These are phyloP conservation scores for Drosophila macrospina DNA, from an alignment of 2,888 invertebrate genomes.

Conservation along the genomic window DNA sequence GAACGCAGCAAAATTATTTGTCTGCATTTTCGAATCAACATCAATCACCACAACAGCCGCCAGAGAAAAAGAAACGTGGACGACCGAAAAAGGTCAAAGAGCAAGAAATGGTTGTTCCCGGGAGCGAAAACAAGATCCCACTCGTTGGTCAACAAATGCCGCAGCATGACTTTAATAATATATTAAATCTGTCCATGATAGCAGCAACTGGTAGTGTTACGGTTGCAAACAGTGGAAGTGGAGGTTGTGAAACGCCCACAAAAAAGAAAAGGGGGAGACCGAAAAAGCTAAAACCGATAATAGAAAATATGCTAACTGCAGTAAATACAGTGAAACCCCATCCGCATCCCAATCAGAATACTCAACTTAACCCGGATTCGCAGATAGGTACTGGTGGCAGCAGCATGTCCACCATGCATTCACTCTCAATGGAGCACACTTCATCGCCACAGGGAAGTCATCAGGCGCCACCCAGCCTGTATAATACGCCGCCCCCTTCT, in stretches of 20 bases:
- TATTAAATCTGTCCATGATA: slow-evolving; percentile 80
- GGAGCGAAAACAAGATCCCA: slow-evolving; percentile 44
- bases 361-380: not conserved
- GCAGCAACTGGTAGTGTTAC: slow-evolving; percentile 15
- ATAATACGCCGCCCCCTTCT: slow-evolving; percentile 73
- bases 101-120: slow-evolving; percentile 85
- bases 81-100: slow-evolving; percentile 91
- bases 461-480: slow-evolving; percentile 63
- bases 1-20: slow-evolving; percentile 48
- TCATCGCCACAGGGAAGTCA: slow-evolving; percentile 66
- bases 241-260: slow-evolving; percentile 87
- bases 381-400: not conserved
- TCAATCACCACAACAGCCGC: slow-evolving; percentile 43
- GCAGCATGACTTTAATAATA: slow-evolving; percentile 85
- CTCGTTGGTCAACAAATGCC: slow-evolving; percentile 78
- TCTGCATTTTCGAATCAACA: slow-evolving; percentile 48
- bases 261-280: slow-evolving; percentile 96
- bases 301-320: slow-evolving; percentile 54
- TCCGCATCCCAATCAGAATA: too few species aligned
- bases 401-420: slow-evolving; percentile 32
- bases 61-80: slow-evolving; percentile 95
- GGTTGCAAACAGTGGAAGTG: not conserved
- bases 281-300: slow-evolving; percentile 90
- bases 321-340: not conserved
- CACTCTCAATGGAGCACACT: slow-evolving; percentile 56